Evolutionary conservation across 2,113 vertebrate genomes (phyloP), one percentile per base, ranked within the genome.

Genomic region (Centrocercus urophasianus): DNA sequence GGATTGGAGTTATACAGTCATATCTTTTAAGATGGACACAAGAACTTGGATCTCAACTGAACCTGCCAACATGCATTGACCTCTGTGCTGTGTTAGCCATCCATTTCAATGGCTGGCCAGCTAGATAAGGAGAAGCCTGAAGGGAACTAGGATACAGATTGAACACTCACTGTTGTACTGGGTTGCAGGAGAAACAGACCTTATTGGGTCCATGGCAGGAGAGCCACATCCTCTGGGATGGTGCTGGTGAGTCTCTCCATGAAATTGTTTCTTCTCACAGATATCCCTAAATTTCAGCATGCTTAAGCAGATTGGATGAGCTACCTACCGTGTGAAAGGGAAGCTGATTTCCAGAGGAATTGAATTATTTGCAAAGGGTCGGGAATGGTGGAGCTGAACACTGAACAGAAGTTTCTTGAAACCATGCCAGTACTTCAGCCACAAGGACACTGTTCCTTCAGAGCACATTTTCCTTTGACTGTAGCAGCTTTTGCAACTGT

Each of bases 401-500:
- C 36, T n/a, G 65, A 78, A 72, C 92, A 20, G 63, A 63, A 25
- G 36, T 25, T 18, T 82, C 86, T 75, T 82, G 89, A 85, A 93
- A 65, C 24, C 6, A 34, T 0, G 4, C 90, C 90, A 79, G 66
- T 47, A 57, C 30, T 28, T 92, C 77, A 75, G 63, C 80, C 43
- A n/a, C 83, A 79, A 81, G 88, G 73, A 79, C 92, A 93, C 88
- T 15, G 10, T 74, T 92, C 57, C 93, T 90, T 86, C 14, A 0
- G 47, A 89, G 61, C 48, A 27, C 86, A 65, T 82, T 93, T 96
- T 93, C 83, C 70, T 90, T 90, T 79, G 83, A 69, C 80, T 86
- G 38, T n/a, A 82, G 93, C 86, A 89, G 80, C 70, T 88, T 90
- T 90, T 95, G 77, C 93, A 92, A 83, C 84, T 94, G 82, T 32